phyloP scores from a whole-genome alignment of 92 coral and sea anemone species.

The Meandrina meandrites region DNA sequence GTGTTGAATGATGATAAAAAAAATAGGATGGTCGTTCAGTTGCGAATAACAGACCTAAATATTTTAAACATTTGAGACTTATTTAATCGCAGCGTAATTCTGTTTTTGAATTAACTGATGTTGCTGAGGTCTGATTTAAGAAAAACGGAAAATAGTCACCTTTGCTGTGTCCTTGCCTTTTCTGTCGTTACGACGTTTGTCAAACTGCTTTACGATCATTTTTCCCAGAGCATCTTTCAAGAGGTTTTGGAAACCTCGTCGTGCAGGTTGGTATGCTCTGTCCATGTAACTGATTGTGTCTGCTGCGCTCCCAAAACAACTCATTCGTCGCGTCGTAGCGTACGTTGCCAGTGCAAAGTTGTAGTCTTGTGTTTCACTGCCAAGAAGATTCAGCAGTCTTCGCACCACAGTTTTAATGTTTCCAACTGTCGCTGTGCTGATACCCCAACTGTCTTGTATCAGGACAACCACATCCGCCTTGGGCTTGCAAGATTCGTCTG shows the following conservation, averaged over 20 bases:
- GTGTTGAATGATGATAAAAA: too few species aligned
- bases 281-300: slow-evolving; percentile 9
- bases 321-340: slow-evolving; percentile 1
- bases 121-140: too few species aligned
- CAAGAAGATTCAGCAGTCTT: not conserved
- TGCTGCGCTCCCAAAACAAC: not conserved
- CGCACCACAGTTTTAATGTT: not conserved
- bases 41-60: not conserved
- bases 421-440: not conserved
- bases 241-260: not conserved
- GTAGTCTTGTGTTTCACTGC: not conserved
- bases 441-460: slow-evolving; percentile 27
- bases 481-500: not conserved
- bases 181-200: not conserved
- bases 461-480: slow-evolving; percentile 33
- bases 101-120: too few species aligned
- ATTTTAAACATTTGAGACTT: not conserved
- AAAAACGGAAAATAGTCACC: not conserved
- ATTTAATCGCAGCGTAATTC: too few species aligned
- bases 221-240: slow-evolving; percentile 5
- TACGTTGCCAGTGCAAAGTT: slow-evolving; percentile 6
- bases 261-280: not conserved
- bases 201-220: slow-evolving; percentile 2
- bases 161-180: not conserved
- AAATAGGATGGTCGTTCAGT: too few species aligned